Evolutionary conservation across 2,888 invertebrate species (phyloP).

Genomic region (Ectropis crepuscularia): DNA sequence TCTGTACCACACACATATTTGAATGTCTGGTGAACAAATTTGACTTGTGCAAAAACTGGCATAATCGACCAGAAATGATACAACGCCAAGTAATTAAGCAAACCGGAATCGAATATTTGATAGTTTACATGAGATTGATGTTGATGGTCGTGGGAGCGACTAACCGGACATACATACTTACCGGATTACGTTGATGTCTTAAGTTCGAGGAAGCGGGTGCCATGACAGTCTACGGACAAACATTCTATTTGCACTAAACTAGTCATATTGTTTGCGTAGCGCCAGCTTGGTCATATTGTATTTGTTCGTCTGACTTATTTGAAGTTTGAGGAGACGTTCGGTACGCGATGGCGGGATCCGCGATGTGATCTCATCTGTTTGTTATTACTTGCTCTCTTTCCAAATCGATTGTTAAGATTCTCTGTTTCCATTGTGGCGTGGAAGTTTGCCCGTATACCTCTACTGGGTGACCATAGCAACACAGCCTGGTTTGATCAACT

Average conservation of each 20-base stretch:
- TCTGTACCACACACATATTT: no score
- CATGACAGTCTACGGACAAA: not conserved
- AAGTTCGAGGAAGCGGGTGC: no score
- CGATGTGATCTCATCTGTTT: no score
- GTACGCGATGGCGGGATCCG: no score
- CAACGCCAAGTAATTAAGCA: not conserved
- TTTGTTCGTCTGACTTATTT: constrained; percentile 20
- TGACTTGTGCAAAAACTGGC: not conserved
- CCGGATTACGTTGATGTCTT: no score
- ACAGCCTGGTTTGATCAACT: no score
- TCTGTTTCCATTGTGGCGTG: no score
- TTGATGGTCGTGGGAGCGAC: constrained; percentile 10
- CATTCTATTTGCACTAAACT: constrained; percentile 20
- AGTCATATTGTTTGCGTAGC: constrained; percentile 25
- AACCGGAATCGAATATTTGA: not conserved
- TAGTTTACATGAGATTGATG: constrained; percentile 10
- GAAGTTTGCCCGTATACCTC: no score
- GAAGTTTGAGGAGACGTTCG: constrained; percentile 26
- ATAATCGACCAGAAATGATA: not conserved
- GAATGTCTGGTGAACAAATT: not conserved
- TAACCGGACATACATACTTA: not conserved
- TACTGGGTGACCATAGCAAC: no score
- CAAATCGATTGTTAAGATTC: no score
- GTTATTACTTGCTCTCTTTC: no score
- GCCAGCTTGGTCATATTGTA: constrained; percentile 15